Base-by-base conservation (phyloP, 2,888 invertebrate species). In the Drosophila anomelani region DNA sequence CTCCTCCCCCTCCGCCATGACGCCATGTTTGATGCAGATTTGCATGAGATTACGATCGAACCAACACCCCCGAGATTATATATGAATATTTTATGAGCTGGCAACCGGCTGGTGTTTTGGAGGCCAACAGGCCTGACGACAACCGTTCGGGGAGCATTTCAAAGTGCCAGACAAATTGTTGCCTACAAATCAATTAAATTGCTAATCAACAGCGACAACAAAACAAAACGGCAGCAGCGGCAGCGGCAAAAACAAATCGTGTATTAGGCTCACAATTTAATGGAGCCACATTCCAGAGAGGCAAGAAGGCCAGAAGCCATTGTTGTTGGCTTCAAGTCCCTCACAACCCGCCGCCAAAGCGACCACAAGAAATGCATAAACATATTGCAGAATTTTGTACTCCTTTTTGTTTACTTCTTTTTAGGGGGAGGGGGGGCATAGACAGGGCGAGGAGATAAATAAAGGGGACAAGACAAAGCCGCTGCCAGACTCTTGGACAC, bases 151-250 rank as follows among this genome's bases (percentile, higher is more conserved):
- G 59, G 59, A 59, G 62, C 62, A 62, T 32, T 61, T 58, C 54
- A 56, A 70, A 72, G 77, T 84, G 89, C 55, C 75, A 84, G 85
- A 85, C 85, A 85, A 85, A 89, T 89, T 89, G 85, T 84, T 79
- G 89, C 89, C 85, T 81, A 87, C 85, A 85, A 85, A 85, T 85
- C 85, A 80, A 84, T 80, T 80, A 80, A 84, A 84, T 78, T 84
- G 79, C 78, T 84, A 84, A 81, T 80, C 83, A 77, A 80, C 73
- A 54, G 79, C 80, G 80, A 79, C 77, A 75, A 66, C 58, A 82
- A 83, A 83, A 83, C 66, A 74, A 80, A 79, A 79, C 71, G 58
- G 64, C 59, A 69, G 59, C 58, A 59, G 7, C 34, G 57, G 71
- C 71, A 51, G 38, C 51, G 58, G 46, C 64, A 57, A 41, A 51